Base-by-base conservation (phyloP, 2,888 invertebrate species). In the Megaustenia siamemsis region DNA sequence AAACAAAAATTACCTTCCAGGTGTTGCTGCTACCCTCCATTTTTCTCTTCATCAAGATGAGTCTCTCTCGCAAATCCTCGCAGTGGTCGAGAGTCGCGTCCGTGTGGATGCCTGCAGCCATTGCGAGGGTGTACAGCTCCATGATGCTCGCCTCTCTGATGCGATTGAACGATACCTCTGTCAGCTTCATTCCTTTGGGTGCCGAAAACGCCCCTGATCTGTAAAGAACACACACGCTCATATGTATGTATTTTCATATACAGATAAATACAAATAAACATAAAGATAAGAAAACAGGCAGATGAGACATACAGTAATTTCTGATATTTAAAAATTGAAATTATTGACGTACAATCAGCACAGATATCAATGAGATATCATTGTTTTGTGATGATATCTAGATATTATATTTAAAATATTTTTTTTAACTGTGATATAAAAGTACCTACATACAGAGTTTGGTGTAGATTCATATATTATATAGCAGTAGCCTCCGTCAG, bases 21-120 rank as follows among this genome's bases (percentile, higher is more conserved):
- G 40, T 77, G 56, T 78, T 21, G 38, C 66, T 43, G 18, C 63
- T 56, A 35, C 77, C 77, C 43, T 68, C 53, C 79, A 78, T 38
- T 24, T 84, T 84, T 63, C 84, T 79, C 63, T 79, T 84, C 40
- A 79, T 60, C n/a, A 78, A 73, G 32, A 79, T 73, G 45, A 84
- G 69, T 28, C 84, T 45, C 40, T 79, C 45, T 10, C 78, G 10
- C 5, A 84, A 38, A 69, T 79, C 84, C 21, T 84, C 84, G 2
- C 24, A 21, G n/a, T 49, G 43, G 18, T 21, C 35, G n/a, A 84
- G 49, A 6, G 28, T n/a, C 21, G 2, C 28, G 32, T 84, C 84
- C 18, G 28, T 32, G 21, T 43, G 38, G 12, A 82, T 82, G 21
- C 60, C 73, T 28, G 82, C 82, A 0, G 32, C 24, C 15, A 28